phyloP scores from a whole-genome alignment of 2,113 vertebrate genomes.

The Channa maculata region DNA sequence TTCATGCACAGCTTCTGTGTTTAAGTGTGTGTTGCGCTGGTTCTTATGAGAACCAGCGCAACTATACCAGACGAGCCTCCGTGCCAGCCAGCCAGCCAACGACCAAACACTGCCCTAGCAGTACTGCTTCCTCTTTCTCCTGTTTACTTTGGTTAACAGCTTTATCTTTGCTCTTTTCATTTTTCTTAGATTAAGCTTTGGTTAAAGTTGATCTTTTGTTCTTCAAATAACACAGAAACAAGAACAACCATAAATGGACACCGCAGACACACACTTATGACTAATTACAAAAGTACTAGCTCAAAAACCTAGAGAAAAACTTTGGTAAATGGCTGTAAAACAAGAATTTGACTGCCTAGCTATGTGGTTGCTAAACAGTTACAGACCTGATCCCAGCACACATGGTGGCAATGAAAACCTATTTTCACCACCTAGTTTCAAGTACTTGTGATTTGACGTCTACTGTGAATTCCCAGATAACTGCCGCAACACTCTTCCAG shows the following conservation, averaged over 20 bases:
- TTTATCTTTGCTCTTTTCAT: conserved; percentile 45
- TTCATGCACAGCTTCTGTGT: conserved; percentile 41
- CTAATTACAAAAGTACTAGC: conserved; percentile 38
- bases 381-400: conserved; percentile 51
- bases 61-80: conserved; percentile 66
- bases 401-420: conserved; percentile 57
- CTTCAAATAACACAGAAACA: conserved; percentile 15
- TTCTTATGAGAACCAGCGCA: conserved; percentile 24
- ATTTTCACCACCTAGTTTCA: conserved; percentile 13
- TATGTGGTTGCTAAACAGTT: conserved; percentile 52
- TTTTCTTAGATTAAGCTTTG: conserved; percentile 48
- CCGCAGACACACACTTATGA: conserved; percentile 43
- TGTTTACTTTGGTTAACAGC: conserved; percentile 60
- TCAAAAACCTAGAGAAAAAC: conserved; percentile 37
- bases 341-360: conserved; percentile 52
- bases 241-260: conserved; percentile 29
- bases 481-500: conserved; percentile 32
- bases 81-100: conserved; percentile 71
- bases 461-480: conserved; percentile 36
- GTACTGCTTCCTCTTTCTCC: conserved; percentile 31
- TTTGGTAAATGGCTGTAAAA: conserved; percentile 55
- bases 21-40: conserved; percentile 30
- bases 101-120: conserved; percentile 61
- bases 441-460: conserved; percentile 40
- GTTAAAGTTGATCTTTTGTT: conserved; percentile 40